These are phyloP conservation scores for Montipora capricornis DNA, from an alignment of 64 coral and sea anemone genomes.

Conservation along the genomic window DNA sequence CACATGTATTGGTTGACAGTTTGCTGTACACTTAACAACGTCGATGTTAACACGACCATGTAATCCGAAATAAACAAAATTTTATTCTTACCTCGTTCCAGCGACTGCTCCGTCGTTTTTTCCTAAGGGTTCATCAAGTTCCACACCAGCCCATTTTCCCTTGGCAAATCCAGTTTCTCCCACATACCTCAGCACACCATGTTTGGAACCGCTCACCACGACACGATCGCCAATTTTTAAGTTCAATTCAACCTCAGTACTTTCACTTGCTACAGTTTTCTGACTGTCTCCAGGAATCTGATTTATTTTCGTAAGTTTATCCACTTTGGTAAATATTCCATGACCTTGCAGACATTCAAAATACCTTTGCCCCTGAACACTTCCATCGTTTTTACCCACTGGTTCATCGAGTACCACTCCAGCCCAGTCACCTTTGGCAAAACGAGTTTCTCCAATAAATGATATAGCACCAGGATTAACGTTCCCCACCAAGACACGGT, in stretches of 20 bases:
- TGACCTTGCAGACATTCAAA: constrained; percentile 86
- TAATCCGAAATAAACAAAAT: too few species aligned
- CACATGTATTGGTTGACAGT: too few species aligned
- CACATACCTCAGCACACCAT: constrained; percentile 86
- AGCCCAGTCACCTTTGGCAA: constrained; percentile 99
- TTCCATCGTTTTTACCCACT: constrained; percentile 95
- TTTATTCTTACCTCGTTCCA: constrained; percentile 81
- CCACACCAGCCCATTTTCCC: constrained; percentile 94
- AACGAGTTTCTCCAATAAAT: constrained; percentile 94
- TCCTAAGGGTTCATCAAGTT: constrained; percentile 91
- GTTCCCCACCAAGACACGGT: constrained; percentile 93
- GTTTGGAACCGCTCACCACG: constrained; percentile 90
- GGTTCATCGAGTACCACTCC: constrained; percentile 91
- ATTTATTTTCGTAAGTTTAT: constrained; percentile 89
- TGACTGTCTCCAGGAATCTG: constrained; percentile 40
- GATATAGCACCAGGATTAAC: constrained; percentile 91
- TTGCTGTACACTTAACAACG: too few species aligned
- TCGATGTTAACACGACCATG: too few species aligned
- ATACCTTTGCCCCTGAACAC: constrained; percentile 89
- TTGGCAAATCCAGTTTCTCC: constrained; percentile 99
- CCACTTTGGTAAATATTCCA: constrained; percentile 95
- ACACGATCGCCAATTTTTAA: constrained; percentile 94
- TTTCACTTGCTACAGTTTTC: constrained; percentile 45
- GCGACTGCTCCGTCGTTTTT: constrained; percentile 99
- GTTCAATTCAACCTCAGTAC: neutral